Conservation (phyloP, 2,797 vertebrate genomes). For the Microctenopoma stevenorrisi region DNA sequence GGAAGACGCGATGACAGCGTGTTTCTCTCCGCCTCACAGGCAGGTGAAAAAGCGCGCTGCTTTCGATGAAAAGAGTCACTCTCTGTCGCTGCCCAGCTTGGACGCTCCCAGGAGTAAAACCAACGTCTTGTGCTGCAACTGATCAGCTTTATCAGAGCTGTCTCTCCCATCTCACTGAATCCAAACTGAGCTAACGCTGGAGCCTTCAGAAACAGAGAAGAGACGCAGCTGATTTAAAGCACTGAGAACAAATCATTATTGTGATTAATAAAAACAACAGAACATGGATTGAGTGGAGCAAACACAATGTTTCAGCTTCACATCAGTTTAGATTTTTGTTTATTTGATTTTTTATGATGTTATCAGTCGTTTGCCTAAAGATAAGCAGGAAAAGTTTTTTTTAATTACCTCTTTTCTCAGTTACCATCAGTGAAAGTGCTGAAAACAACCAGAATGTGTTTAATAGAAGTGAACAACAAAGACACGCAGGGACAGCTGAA, state of each 20-base stretch:
- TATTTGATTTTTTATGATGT: not conserved
- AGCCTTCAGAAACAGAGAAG: constrained; percentile 2
- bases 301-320: not conserved
- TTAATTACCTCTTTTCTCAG: constrained; percentile 2
- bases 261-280: not conserved
- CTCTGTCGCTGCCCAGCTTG: constrained; percentile 84
- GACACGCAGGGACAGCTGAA: not conserved
- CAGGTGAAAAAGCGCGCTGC: constrained; percentile 88
- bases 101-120: constrained; percentile 82
- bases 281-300: constrained; percentile 12
- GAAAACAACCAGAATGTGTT: not conserved
- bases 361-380: constrained; percentile 6
- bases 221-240: not conserved
- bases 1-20: not conserved
- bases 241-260: constrained; percentile 38
- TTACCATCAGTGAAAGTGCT: not conserved
- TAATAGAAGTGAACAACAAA: not conserved
- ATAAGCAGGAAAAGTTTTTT: constrained; percentile 12
- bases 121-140: constrained; percentile 88
- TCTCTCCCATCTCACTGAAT: not conserved
- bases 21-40: constrained; percentile 69
- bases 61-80: constrained; percentile 74
- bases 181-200: constrained; percentile 18
- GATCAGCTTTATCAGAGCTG: constrained; percentile 64
- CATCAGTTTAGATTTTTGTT: not conserved